phyloP scores from a whole-genome alignment of 2,888 invertebrate species.

The Andricus curvator region DNA sequence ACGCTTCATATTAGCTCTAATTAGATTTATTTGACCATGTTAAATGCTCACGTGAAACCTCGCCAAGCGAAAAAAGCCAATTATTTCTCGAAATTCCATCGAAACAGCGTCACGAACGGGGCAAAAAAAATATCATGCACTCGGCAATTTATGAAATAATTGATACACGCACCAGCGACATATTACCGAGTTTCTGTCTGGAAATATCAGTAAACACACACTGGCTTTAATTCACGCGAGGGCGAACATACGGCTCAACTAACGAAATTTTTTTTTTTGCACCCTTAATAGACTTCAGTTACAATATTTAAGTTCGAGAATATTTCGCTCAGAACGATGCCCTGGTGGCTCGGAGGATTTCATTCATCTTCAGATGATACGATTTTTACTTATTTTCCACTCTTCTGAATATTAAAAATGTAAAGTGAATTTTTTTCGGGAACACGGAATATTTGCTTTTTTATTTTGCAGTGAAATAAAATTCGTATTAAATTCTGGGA shows the following conservation, averaged over 20 bases:
- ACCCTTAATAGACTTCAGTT: neutral
- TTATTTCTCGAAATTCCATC: constrained; percentile 29
- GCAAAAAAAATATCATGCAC: constrained; percentile 27
- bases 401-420: too few relatives aligned
- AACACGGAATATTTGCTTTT: too few relatives aligned
- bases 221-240: constrained; percentile 33
- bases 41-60: constrained; percentile 25
- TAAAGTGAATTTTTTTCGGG: too few relatives aligned
- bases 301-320: neutral
- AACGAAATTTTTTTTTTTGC: neutral
- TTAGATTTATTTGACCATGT: constrained; percentile 37
- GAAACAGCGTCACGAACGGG: constrained; percentile 8
- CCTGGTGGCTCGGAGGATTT: neutral
- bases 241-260: neutral
- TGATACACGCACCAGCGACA: constrained; percentile 27
- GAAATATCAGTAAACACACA: constrained; percentile 15
- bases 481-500: neutral
- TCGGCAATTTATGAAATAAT: constrained; percentile 35
- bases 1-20: constrained; percentile 23
- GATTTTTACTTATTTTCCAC: neutral
- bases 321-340: neutral
- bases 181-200: constrained; percentile 17
- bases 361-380: neutral
- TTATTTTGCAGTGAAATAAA: neutral
- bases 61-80: constrained; percentile 31